Percentiles rank a stretch among this genome's conserved stretches.
Evolutionary conservation across 2,888 invertebrate species (phyloP).

Genomic region (Criorhina ranunculi): DNA sequence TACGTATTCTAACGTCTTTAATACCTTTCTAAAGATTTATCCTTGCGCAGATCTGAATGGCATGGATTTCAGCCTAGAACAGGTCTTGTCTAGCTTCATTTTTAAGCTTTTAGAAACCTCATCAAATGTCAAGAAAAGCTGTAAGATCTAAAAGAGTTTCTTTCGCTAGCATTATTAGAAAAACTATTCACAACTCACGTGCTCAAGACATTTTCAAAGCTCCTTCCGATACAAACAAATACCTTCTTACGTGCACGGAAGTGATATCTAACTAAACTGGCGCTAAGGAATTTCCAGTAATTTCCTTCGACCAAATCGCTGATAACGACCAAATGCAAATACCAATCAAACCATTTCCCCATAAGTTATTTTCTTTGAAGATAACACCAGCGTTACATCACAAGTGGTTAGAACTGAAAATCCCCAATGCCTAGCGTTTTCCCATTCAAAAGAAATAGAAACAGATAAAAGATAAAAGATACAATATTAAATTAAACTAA

Average conservation of each 20-base stretch:
- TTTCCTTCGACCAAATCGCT: not conserved
- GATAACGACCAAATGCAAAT: not conserved
- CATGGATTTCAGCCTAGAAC: too few relatives aligned
- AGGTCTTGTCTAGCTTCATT: too few relatives aligned
- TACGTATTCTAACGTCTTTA: too few relatives aligned
- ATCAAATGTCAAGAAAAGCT: too few relatives aligned
- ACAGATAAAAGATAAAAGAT: slow-evolving; percentile 16
- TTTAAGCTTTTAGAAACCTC: too few relatives aligned
- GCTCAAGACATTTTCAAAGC: too few relatives aligned
- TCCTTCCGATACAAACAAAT: too few relatives aligned
- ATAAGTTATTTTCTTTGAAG: not conserved
- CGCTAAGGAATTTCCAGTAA: slow-evolving; percentile 5
- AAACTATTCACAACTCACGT: too few relatives aligned
- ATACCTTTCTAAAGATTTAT: too few relatives aligned
- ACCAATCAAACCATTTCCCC: slow-evolving; percentile 8
- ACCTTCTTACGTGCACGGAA: not conserved
- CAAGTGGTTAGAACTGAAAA: not conserved
- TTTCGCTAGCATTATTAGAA: too few relatives aligned
- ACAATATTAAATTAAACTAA: slow-evolving; percentile 60
- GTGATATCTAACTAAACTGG: not conserved
- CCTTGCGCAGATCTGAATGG: too few relatives aligned
- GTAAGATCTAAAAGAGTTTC: too few relatives aligned
- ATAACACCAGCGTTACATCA: slow-evolving; percentile 5
- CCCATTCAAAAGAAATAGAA: not conserved
- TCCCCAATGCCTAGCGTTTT: not conserved